These are phyloP conservation scores for Protonibea diacanthus DNA, from an alignment of 2,797 vertebrate species.

Conservation along the genomic window DNA sequence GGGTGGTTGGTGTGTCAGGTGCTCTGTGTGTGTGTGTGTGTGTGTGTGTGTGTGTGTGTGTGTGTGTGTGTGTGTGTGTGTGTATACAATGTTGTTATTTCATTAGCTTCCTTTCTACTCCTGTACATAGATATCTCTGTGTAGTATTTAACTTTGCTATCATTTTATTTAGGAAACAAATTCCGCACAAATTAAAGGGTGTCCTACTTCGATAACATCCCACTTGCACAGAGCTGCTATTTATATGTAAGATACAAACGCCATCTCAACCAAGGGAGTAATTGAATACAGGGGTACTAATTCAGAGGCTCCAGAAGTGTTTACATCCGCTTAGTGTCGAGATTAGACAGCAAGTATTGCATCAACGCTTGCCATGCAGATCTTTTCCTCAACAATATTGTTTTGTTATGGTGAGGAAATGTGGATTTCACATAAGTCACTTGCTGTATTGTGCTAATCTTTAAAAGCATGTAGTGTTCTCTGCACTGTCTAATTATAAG, in stretches of 20 bases:
- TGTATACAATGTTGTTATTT: neutral
- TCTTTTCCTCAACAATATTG: slow-evolving; percentile 14
- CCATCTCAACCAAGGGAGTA: slow-evolving; percentile 60
- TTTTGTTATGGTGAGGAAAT: neutral
- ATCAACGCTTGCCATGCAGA: slow-evolving; percentile 52
- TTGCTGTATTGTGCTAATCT: slow-evolving; percentile 13
- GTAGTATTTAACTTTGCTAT: slow-evolving; percentile 13
- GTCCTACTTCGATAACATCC: slow-evolving; percentile 34
- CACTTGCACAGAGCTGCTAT: slow-evolving; percentile 40
- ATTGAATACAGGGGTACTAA: slow-evolving; percentile 70
- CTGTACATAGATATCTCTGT: slow-evolving; percentile 7
- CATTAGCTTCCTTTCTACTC: slow-evolving; percentile 8
- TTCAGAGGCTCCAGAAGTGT: slow-evolving; percentile 62
- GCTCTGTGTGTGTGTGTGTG: slow-evolving; percentile 7
- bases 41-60: slow-evolving; percentile 3
- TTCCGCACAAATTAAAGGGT: slow-evolving; percentile 33
- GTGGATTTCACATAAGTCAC: slow-evolving; percentile 16
- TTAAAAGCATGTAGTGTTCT: slow-evolving; percentile 18
- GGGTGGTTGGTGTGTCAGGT: slow-evolving; percentile 9
- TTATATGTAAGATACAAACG: slow-evolving; percentile 45
- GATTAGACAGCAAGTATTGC: slow-evolving; percentile 61
- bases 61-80: neutral
- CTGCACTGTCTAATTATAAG: slow-evolving; percentile 36
- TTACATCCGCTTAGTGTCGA: slow-evolving; percentile 64
- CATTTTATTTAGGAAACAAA: slow-evolving; percentile 44